Evolutionary conservation across 2,113 vertebrate species (phyloP), one percentile per base, ranked within the genome.

Genomic region (Pantherophis guttatus): DNA sequence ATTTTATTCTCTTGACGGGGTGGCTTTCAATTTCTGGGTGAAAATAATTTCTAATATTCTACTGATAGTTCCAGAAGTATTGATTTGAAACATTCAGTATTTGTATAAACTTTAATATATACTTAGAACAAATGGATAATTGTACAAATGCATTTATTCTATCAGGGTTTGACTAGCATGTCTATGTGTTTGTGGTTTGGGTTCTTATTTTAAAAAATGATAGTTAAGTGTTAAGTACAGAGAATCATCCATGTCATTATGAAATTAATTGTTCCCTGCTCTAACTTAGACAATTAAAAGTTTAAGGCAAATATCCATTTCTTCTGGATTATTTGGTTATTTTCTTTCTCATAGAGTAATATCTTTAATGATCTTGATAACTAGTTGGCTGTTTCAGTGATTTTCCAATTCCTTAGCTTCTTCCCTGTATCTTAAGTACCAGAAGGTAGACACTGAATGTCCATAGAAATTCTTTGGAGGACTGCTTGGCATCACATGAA

Each of bases 201-300:
- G 93, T 94, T 88, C 87, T 95, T 95, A 75, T 96, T 92, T 96
- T 95, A 88, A 90, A 93, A 54, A 93, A 95, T 94, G 96, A 94
- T 87, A 57, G 29, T 96, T 94, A 92, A 95, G 95, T 94, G 91
- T 96, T 33, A 95, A 96, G 96, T 95, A 95, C 90, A 93, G 96
- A 93, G 94, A 95, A 93, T 55, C n/a, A 1, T 85, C 91, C 21
- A 70, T 91, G 87, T 95, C 91, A 92, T 93, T 92, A 39, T 91
- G 95, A 7, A 2, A 94, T 92, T 3, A 48, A 17, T 81, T 94
- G 59, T 95, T 92, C 50, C 94, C 93, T 95, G 93, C 92, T 26
- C 44, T 44, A 92, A 91, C 55, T 88, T 4, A 8, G 7, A 88
- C 4, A 21, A 86, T 24, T 8, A 9, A 39, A 29, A 5, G 19